Conservation (phyloP, 2,113 vertebrate genomes). For the Neotoma lepida region DNA sequence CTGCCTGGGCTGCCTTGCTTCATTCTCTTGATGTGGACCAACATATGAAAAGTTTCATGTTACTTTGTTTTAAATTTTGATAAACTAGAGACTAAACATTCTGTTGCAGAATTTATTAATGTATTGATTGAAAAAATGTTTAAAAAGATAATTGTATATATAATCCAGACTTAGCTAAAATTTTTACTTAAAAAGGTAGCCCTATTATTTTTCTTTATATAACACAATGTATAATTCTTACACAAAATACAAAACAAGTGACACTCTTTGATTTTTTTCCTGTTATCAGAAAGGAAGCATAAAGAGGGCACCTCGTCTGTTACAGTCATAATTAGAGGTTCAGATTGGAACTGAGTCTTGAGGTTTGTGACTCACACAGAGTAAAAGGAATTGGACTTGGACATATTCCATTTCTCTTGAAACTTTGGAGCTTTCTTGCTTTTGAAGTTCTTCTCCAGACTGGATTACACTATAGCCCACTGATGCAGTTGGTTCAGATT, state of each 20-base stretch:
- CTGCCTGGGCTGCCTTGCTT: neutral
- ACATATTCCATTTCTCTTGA: slow-evolving; percentile 20
- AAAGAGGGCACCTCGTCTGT: neutral
- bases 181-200: neutral
- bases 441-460: slow-evolving; percentile 31
- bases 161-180: neutral
- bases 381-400: slow-evolving; percentile 27
- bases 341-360: slow-evolving; percentile 45
- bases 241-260: slow-evolving; percentile 35
- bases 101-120: slow-evolving; percentile 54
- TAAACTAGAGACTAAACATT: slow-evolving; percentile 36
- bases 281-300: slow-evolving; percentile 19
- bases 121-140: slow-evolving; percentile 32
- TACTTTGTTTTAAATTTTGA: no score
- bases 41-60: slow-evolving; percentile 45
- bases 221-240: neutral
- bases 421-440: slow-evolving; percentile 31
- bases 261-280: slow-evolving; percentile 17
- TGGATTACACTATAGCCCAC: neutral
- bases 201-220: neutral
- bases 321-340: neutral
- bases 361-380: slow-evolving; percentile 18
- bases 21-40: slow-evolving; percentile 41
- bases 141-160: slow-evolving; percentile 51
- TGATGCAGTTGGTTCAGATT: slow-evolving; percentile 19